Evolutionary conservation across 2,888 invertebrate species (phyloP).

Genomic region (Limnephilus auricula): DNA sequence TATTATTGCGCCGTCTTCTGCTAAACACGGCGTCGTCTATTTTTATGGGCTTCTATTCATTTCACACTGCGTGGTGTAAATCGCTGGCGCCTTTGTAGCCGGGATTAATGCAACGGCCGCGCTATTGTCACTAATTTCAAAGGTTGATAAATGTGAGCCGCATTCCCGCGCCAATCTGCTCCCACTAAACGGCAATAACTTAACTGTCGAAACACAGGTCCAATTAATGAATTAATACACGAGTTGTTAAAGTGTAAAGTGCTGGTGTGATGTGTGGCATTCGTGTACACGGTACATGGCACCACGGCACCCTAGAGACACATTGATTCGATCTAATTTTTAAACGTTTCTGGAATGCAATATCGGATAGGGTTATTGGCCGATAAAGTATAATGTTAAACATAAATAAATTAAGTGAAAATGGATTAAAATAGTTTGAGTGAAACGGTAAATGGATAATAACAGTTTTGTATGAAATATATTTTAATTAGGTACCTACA

Average conservation of each 20-base stretch:
- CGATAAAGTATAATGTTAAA: no score
- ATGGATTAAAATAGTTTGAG: no score
- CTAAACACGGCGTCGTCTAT: constrained; percentile 58
- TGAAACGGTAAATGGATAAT: no score
- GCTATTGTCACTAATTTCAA: constrained; percentile 65
- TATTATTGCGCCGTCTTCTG: constrained; percentile 52
- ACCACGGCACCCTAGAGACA: background rate
- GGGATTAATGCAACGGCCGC: constrained; percentile 57
- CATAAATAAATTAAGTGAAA: no score
- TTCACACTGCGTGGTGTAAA: constrained; percentile 53
- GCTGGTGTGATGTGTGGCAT: constrained; percentile 8
- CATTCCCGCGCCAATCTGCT: constrained; percentile 51
- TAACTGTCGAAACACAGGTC: constrained; percentile 26
- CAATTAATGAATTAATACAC: constrained; percentile 13
- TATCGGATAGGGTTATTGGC: no score
- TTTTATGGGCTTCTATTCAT: constrained; percentile 61
- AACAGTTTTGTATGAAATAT: no score
- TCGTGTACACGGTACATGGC: background rate
- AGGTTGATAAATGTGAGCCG: constrained; percentile 64
- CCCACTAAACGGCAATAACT: constrained; percentile 52
- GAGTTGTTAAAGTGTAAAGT: constrained; percentile 16
- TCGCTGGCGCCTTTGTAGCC: constrained; percentile 45
- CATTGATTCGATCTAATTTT: background rate
- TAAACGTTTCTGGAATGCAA: no score
- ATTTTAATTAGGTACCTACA: no score